Evolutionary conservation across 2,888 invertebrate species (phyloP).

Genomic region (Hedya salicella): DNA sequence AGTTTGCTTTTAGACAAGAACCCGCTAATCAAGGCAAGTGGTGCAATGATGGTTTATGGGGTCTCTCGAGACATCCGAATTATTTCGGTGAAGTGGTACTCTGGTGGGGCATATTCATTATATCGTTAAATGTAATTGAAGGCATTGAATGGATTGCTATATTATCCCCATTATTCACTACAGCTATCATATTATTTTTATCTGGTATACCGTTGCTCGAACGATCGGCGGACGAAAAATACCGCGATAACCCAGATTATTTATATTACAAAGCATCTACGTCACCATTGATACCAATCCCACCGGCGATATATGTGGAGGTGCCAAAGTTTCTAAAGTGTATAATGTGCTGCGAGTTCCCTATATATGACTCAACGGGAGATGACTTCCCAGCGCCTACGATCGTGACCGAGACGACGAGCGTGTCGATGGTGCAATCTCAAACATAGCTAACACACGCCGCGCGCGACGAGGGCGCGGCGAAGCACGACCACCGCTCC

Average conservation of each 20-base stretch:
- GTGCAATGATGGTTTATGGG: constrained; percentile 96
- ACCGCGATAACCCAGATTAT: constrained; percentile 94
- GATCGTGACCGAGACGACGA: constrained; percentile 88
- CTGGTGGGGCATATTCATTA: constrained; percentile 97
- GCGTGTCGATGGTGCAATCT: constrained; percentile 88
- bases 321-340: constrained; percentile 93
- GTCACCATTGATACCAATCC: constrained; percentile 95
- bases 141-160: constrained; percentile 94
- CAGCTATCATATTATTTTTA: constrained; percentile 93
- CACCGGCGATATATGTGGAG: constrained; percentile 94
- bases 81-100: constrained; percentile 97
- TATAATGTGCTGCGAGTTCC: constrained; percentile 94
- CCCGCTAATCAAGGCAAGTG: constrained; percentile 95
- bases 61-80: constrained; percentile 95
- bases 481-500: constrained; percentile 63
- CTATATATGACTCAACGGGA: constrained; percentile 91
- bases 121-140: constrained; percentile 93
- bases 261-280: constrained; percentile 94
- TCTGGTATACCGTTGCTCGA: constrained; percentile 96
- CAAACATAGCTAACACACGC: constrained; percentile 88
- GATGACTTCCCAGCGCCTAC: constrained; percentile 87
- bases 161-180: constrained; percentile 94
- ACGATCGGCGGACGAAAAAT: constrained; percentile 94
- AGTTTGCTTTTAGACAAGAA: constrained; percentile 95
- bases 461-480: constrained; percentile 77